A percentile compares a stretch with the other conserved stretches of the same genome.
phyloP scores from a whole-genome alignment of 1,140 invertebrate genomes.

The Linepithema humile region DNA sequence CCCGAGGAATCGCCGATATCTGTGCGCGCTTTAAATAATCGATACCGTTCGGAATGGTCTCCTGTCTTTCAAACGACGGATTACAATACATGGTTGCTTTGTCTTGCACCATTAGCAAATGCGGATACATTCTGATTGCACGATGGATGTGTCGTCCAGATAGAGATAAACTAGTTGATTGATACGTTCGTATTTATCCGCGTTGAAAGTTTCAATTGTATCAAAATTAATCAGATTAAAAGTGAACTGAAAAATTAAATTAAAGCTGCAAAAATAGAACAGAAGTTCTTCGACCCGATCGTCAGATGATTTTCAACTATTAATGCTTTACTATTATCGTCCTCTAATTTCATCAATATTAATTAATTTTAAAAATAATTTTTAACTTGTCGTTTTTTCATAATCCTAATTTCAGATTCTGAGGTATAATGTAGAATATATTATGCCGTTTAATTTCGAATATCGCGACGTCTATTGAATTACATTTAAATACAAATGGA shows the following conservation, averaged over 20 bases:
- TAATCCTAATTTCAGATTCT: neutral
- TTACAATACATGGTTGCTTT: slow-evolving; percentile 30
- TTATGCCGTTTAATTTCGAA: too few species aligned
- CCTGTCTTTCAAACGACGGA: slow-evolving; percentile 3
- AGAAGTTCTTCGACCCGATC: neutral
- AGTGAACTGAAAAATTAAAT: neutral
- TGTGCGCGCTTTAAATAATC: slow-evolving; percentile 36
- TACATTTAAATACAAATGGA: too few species aligned
- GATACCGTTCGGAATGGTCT: slow-evolving; percentile 34
- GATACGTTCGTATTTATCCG: neutral
- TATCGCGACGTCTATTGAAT: too few species aligned
- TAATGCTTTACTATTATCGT: neutral
- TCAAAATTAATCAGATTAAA: neutral
- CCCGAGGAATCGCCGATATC: slow-evolving; percentile 27
- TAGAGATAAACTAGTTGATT: neutral
- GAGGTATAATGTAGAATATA: neutral
- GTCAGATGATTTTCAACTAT: neutral
- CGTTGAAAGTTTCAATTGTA: neutral
- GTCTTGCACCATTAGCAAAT: slow-evolving; percentile 41
- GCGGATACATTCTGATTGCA: slow-evolving; percentile 5
- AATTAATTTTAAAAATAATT: neutral
- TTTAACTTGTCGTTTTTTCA: neutral
- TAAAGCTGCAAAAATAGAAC: neutral
- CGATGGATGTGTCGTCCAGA: neutral
- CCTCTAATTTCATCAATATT: neutral